Evolutionary conservation across 2,888 invertebrate species (phyloP).

Genomic region (Luperina nickerlii): DNA sequence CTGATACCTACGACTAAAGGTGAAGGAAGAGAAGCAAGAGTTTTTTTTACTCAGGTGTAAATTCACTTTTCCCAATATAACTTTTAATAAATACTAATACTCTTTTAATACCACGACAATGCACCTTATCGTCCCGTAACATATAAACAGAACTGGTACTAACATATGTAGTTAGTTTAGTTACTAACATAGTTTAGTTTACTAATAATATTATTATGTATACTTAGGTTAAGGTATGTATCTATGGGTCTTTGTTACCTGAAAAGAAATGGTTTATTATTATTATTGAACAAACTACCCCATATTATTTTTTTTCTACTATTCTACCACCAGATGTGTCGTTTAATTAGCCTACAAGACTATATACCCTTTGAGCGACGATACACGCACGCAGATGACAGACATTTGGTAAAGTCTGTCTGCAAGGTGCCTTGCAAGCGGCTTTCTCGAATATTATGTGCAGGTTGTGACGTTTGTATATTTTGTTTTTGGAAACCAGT

Average conservation of each 20-base stretch:
- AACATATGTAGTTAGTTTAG: no score
- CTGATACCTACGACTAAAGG: not conserved
- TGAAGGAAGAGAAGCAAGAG: not conserved
- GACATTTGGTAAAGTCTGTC: conserved; percentile 7
- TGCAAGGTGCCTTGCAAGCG: not conserved
- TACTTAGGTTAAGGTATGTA: no score
- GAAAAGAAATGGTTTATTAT: no score
- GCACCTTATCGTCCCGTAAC: not conserved
- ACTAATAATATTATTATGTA: no score
- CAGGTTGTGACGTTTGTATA: not conserved
- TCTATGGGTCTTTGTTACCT: no score
- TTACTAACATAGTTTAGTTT: no score
- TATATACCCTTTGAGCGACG: conserved; percentile 26
- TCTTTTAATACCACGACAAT: not conserved
- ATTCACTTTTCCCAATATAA: not conserved
- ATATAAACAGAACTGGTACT: no score
- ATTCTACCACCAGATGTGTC: not conserved
- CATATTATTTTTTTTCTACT: not conserved
- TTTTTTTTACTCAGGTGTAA: not conserved
- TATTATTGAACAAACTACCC: not conserved
- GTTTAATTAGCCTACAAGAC: conserved; percentile 33
- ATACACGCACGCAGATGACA: conserved; percentile 10
- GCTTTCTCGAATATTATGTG: not conserved
- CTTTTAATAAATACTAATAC: not conserved
- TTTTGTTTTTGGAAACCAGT: not conserved